Conservation (phyloP, 1,140 invertebrate genomes). For the Piezodorus guildinii region DNA sequence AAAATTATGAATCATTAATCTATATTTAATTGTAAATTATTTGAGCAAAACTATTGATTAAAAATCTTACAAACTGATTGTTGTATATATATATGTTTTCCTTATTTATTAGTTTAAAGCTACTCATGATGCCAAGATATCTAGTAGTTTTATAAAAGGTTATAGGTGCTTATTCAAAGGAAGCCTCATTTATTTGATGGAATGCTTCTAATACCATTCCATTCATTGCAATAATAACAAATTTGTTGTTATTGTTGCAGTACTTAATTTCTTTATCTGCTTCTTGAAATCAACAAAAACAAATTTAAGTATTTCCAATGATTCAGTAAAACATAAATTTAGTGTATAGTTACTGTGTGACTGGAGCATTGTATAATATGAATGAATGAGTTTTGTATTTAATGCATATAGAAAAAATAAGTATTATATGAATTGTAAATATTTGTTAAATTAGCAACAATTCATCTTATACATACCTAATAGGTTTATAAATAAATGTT, state of each 20-base stretch:
- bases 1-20: no score
- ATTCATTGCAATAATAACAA: neutral
- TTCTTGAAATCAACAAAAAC: constrained; percentile 19
- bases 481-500: constrained; percentile 2
- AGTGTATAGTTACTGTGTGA: neutral
- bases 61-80: neutral
- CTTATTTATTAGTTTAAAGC: neutral
- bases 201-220: neutral
- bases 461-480: neutral
- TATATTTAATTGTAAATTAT: neutral
- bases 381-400: no score
- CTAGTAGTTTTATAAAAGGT: neutral
- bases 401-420: no score
- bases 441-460: neutral
- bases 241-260: neutral
- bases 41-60: neutral
- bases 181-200: neutral
- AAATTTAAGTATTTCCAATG: neutral
- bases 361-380: neutral
- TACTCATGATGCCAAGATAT: neutral
- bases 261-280: constrained; percentile 18
- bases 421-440: neutral
- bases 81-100: neutral
- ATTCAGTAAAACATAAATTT: neutral
- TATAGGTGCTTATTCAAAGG: neutral